Evolutionary conservation across 2,797 vertebrate species (phyloP).

Genomic region (Poecilia wingei): DNA sequence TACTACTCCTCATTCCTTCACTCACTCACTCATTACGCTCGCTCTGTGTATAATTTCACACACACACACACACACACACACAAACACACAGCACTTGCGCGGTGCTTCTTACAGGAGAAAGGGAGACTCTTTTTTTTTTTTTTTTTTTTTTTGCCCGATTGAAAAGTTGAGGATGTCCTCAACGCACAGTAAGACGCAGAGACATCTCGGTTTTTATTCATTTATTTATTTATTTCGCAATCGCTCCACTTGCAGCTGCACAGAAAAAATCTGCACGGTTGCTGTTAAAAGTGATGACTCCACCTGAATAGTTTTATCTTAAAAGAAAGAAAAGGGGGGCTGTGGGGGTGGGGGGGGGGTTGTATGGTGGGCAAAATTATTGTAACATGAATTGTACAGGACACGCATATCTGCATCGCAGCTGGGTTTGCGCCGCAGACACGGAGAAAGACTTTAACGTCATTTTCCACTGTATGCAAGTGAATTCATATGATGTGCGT

Average conservation of each 20-base stretch:
- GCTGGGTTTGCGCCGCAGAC: slow-evolving; percentile 54
- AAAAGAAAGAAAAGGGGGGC: background rate
- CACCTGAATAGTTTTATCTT: background rate
- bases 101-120: slow-evolving; percentile 11
- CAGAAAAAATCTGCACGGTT: background rate
- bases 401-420: slow-evolving; percentile 5
- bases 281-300: background rate
- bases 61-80: slow-evolving; percentile 11
- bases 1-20: slow-evolving; percentile 34
- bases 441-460: background rate
- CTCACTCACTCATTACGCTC: slow-evolving; percentile 56
- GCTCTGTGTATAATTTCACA: slow-evolving; percentile 43
- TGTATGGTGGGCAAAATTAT: background rate
- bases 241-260: background rate
- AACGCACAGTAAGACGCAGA: background rate
- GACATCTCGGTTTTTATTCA: background rate
- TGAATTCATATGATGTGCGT: background rate
- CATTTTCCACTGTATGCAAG: slow-evolving; percentile 21
- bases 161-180: slow-evolving; percentile 20
- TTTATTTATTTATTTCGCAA: too few species aligned
- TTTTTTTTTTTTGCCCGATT: background rate
- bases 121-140: too few species aligned
- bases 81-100: slow-evolving; percentile 14
- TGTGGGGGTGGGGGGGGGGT: fast-evolving
- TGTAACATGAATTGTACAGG: background rate